A percentile compares a stretch with the other conserved stretches of the same genome.
phyloP scores from a whole-genome alignment of 2,888 invertebrate species.

The Cheilosia vernalis region DNA sequence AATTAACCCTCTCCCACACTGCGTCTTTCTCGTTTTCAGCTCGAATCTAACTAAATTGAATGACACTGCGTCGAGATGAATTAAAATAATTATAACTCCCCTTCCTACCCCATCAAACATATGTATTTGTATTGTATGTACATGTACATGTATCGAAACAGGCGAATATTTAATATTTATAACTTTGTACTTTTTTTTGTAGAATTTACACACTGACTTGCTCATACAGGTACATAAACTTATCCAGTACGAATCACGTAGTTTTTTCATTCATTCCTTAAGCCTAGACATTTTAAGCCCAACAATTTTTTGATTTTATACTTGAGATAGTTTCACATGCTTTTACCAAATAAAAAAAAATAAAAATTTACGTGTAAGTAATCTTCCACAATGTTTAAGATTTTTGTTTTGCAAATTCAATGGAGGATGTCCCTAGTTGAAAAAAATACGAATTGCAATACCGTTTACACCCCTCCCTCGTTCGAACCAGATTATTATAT shows the following conservation, averaged over 20 bases:
- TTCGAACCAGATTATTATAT: conserved; percentile 23
- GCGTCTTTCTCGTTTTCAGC: conserved; percentile 14
- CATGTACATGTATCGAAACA: conserved; percentile 31
- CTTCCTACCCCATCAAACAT: conserved; percentile 6
- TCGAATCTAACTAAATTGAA: conserved; percentile 6
- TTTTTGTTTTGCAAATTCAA: conserved; percentile 59
- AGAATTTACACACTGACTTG: conserved; percentile 83
- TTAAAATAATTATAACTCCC: conserved; percentile 15
- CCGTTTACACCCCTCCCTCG: conserved; percentile 42
- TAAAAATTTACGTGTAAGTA: conserved; percentile 10
- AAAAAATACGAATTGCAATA: conserved; percentile 30
- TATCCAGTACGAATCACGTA: conserved; percentile 67
- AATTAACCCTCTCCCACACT: not conserved
- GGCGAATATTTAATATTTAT: conserved; percentile 50
- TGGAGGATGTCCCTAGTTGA: conserved; percentile 61
- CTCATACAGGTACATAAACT: conserved; percentile 81
- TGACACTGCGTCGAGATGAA: not conserved
- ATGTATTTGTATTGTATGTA: conserved; percentile 8
- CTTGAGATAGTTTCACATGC: conserved; percentile 52
- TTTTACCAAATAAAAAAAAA: conserved; percentile 30
- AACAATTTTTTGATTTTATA: conserved; percentile 18
- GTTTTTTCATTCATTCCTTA: conserved; percentile 52
- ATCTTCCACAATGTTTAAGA: conserved; percentile 1
- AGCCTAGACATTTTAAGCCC: conserved; percentile 6
- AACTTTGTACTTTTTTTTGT: conserved; percentile 80